A percentile compares a stretch with the other conserved stretches of the same genome.
Evolutionary conservation across 2,113 vertebrate species (phyloP).

Genomic region (Ptilorrhoa leucosticta): DNA sequence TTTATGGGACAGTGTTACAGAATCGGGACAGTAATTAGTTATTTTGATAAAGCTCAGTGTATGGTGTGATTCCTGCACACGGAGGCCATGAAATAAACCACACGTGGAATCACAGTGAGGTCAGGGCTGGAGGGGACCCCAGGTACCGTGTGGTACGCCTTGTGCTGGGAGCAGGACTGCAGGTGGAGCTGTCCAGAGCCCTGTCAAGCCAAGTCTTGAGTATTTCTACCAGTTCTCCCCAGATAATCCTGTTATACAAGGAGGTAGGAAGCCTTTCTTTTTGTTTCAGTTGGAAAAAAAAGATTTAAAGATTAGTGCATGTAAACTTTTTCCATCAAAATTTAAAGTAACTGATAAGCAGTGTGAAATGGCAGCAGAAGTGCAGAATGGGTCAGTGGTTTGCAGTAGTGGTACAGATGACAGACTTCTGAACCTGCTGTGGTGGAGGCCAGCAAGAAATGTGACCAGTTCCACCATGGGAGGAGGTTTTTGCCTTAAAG

Average conservation of each 20-base stretch:
- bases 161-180: neutral
- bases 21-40: neutral
- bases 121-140: neutral
- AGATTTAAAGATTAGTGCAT: neutral
- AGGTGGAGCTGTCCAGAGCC: neutral
- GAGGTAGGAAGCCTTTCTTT: neutral
- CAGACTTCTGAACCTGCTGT: neutral
- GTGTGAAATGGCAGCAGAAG: neutral
- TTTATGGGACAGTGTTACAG: neutral
- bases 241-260: neutral
- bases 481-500: neutral
- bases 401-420: neutral
- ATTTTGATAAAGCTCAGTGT: neutral
- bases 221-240: neutral
- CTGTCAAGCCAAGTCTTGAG: neutral
- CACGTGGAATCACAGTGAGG: no score
- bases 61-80: neutral
- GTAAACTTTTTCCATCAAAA: neutral
- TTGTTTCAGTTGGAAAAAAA: neutral
- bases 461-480: neutral
- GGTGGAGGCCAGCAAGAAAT: neutral
- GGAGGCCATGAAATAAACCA: neutral
- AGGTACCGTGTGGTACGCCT: accelerated
- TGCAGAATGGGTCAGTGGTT: neutral
- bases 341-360: neutral